These are phyloP conservation scores for Pseudopleuronectes americanus DNA, from an alignment of 2,797 vertebrate genomes.

Conservation along the genomic window DNA sequence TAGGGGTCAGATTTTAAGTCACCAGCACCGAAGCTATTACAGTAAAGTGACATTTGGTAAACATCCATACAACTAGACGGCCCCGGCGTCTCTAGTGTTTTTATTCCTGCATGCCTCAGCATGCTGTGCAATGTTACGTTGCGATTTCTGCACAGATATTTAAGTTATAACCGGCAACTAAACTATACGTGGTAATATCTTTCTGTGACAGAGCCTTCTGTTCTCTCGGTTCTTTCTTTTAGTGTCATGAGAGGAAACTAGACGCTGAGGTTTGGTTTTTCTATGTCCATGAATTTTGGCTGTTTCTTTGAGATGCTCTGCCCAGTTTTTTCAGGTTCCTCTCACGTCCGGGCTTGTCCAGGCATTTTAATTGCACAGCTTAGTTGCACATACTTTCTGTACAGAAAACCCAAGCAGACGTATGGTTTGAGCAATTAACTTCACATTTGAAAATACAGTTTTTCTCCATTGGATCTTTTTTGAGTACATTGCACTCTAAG, in stretches of 20 bases:
- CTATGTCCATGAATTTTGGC: conserved; percentile 5
- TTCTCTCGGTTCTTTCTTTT: neutral
- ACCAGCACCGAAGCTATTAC: too few relatives aligned
- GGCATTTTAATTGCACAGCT: neutral
- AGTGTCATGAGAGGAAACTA: neutral
- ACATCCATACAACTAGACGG: too few relatives aligned
- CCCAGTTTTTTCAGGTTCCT: conserved; percentile 42
- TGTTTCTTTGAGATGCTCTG: neutral
- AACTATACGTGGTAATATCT: neutral
- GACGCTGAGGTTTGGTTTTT: conserved; percentile 13
- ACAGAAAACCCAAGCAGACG: neutral
- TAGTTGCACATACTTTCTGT: neutral
- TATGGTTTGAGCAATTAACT: neutral
- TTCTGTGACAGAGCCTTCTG: neutral
- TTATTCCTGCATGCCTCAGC: too few relatives aligned
- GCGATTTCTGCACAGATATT: too few relatives aligned
- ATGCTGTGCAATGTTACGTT: too few relatives aligned
- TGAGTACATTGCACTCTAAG: neutral
- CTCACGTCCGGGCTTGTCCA: conserved; percentile 34
- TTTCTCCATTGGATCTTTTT: neutral
- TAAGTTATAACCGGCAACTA: neutral
- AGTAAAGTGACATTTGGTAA: too few relatives aligned
- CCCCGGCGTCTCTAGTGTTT: too few relatives aligned
- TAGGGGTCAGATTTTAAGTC: too few relatives aligned
- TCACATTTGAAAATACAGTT: neutral